Base-by-base conservation (phyloP, 2,888 invertebrate genomes). In the Macrophya annulata region DNA sequence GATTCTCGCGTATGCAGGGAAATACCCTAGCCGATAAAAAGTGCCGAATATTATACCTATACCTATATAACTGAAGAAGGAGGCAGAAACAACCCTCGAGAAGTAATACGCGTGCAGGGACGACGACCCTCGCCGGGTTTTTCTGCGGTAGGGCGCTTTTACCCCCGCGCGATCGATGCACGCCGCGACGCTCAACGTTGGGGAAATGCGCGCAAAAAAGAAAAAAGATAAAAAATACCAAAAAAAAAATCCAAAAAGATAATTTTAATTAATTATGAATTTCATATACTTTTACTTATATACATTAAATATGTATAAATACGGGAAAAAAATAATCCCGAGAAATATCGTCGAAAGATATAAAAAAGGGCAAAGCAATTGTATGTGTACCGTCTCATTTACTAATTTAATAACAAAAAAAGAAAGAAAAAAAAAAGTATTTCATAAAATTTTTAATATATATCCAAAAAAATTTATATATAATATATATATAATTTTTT, bases 221-320 rank as follows among this genome's bases (percentile, higher is more conserved):
- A 31, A 31, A 31, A 31, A 31, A 31, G 3, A 31, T 2, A 31
- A 31, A 31, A 31, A 31, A 31, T 2, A 31, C 1, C 1, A 31
- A 31, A 31, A 31, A 31, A 31, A 31, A 86, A 81, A 86, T 87
- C 10, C 21, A 17, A 9, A 86, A 87, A 89, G 88, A 85, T 86
- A 86, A 89, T 90, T 90, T 90, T 89, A 90, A 90, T 90, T 89
- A 90, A 89, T 90, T 86, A 87, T 86, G 82, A 86, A 87, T 88
- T 87, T 84, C 84, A 74, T 25, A 43, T 15, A 10, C 21, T 25
- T 62, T 31, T 31, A 4, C 4, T 5, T 17, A n/a, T 55, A n/a
- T 59, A n/a, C n/a, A 59, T 59, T 21, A 8, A 0, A 55, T 2
- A 21, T 25, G 10, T 12, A 62, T 10, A 10, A 4, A 25, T 10